A percentile compares a stretch with the other conserved stretches of the same genome.
Evolutionary conservation across 1,140 invertebrate species (phyloP).

Genomic region (Halotydeus destructor): DNA sequence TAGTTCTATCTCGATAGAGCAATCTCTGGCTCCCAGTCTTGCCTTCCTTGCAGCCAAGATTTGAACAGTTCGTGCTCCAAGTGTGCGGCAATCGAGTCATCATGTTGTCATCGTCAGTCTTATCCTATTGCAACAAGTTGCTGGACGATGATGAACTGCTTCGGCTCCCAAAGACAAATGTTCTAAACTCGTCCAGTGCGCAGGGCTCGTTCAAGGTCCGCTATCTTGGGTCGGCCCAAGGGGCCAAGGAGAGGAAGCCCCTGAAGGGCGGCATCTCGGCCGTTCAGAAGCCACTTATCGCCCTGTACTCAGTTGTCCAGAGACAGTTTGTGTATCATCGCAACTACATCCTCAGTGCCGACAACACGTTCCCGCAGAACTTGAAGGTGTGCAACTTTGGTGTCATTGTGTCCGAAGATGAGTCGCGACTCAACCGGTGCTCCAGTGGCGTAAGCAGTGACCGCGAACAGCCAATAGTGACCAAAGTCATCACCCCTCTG

Average conservation of each 20-base stretch:
- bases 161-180: too few relatives aligned
- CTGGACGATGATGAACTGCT: too few relatives aligned
- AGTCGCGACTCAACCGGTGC: slow-evolving; percentile 3
- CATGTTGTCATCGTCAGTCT: too few relatives aligned
- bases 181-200: slow-evolving; percentile 10
- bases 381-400: slow-evolving; percentile 16
- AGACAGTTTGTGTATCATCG: slow-evolving; percentile 5
- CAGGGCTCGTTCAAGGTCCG: slow-evolving; percentile 15
- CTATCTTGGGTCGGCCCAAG: slow-evolving; percentile 15
- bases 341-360: slow-evolving; percentile 5
- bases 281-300: slow-evolving; percentile 15
- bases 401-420: slow-evolving; percentile 15
- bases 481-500: slow-evolving; percentile 18
- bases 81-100: too few relatives aligned
- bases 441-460: neutral
- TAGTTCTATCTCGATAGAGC: too few relatives aligned
- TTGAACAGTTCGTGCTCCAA: too few relatives aligned
- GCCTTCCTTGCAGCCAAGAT: too few relatives aligned
- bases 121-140: too few relatives aligned
- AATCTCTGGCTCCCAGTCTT: too few relatives aligned
- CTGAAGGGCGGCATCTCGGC: slow-evolving; percentile 12
- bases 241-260: slow-evolving; percentile 8
- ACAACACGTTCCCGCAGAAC: slow-evolving; percentile 12
- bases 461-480: slow-evolving; percentile 10
- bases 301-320: slow-evolving; percentile 14